Evolutionary conservation across 1,140 invertebrate species (phyloP).

Genomic region (Thalassaphorura encarpata): DNA sequence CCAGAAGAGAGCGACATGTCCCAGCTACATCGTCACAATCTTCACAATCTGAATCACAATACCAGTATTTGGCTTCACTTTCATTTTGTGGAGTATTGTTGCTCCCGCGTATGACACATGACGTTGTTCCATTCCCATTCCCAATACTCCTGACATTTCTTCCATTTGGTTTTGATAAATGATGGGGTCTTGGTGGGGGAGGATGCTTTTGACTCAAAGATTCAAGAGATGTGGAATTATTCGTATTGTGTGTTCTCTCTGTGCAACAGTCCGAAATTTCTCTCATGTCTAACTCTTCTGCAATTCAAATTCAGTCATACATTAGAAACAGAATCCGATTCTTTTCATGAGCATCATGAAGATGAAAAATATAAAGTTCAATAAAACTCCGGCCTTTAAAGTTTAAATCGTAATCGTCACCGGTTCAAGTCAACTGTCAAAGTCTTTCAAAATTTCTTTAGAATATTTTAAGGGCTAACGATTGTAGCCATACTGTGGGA

Average conservation of each 20-base stretch:
- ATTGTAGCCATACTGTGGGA: too few relatives aligned
- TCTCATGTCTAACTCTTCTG: slow-evolving; percentile 45
- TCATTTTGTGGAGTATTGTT: slow-evolving; percentile 5
- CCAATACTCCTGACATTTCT: neutral
- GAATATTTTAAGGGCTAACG: too few relatives aligned
- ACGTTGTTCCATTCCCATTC: too few relatives aligned
- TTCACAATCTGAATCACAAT: slow-evolving; percentile 33
- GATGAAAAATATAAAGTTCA: too few relatives aligned
- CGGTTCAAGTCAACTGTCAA: too few relatives aligned
- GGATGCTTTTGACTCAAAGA: slow-evolving; percentile 52
- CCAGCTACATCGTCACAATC: slow-evolving; percentile 18
- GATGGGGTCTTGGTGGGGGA: slow-evolving; percentile 18
- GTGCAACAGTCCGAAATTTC: slow-evolving; percentile 26
- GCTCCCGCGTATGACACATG: neutral
- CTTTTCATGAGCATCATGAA: too few relatives aligned
- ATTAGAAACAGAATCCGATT: too few relatives aligned
- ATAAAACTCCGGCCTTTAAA: too few relatives aligned
- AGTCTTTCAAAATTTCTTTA: too few relatives aligned
- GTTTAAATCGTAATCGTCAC: too few relatives aligned
- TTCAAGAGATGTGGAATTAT: slow-evolving; percentile 55
- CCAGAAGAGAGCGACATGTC: slow-evolving; percentile 24
- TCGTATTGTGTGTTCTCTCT: slow-evolving; percentile 66
- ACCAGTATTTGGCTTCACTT: slow-evolving; percentile 29
- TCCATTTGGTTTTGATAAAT: slow-evolving; percentile 12
- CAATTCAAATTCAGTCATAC: slow-evolving; percentile 13